Evolutionary conservation across 2,797 vertebrate species (phyloP), one percentile per base, ranked within the genome.

Genomic region (Halcyon leucocephala): DNA sequence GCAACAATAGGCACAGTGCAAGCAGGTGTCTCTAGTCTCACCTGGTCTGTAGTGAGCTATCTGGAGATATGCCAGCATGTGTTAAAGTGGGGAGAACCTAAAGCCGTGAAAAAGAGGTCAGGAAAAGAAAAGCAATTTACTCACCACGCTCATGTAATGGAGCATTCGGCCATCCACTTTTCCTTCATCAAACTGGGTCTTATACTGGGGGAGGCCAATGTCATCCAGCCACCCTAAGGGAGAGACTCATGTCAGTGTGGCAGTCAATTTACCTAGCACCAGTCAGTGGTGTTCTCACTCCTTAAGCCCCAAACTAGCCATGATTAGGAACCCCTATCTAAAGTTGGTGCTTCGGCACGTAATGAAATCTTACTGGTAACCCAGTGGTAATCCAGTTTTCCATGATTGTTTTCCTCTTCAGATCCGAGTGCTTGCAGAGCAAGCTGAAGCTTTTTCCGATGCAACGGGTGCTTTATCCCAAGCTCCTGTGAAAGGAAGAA

Each of bases 151-250:
- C 99, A 99, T 99, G 96, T 99, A 99, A 93, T 99, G 99, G 35
- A 99, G 98, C 99, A 99, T 99, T 85, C 99, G 98, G 8, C 99
- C 99, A 2, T 99, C 99, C 60, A 99, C 98, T 81, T 99, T 98
- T 5, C 99, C 99, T 95, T 99, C 99, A 91, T 99, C 99, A 98
- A 99, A 99, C 98, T 99, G 99, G 29, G 99, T 99, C 98, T 99
- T 99, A 69, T 99, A 99, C 96, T 99, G 99, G 54, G 99, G 99
- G 57, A 99, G 98, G 17, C 99, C 99, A 12, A 99, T 99, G 91
- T 99, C 99, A 96, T 99, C 99, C 97, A 99, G 97, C 99, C 99
- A 99, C 76, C 99, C 99, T 99, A 93, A 49, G 54, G 79, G 58
- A 96, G 31, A 96, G 14, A 66, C 21, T 26, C 41, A 42, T 9